Evolutionary conservation across 2,113 vertebrate genomes (phyloP).

Genomic region (Hepsetus odoe): DNA sequence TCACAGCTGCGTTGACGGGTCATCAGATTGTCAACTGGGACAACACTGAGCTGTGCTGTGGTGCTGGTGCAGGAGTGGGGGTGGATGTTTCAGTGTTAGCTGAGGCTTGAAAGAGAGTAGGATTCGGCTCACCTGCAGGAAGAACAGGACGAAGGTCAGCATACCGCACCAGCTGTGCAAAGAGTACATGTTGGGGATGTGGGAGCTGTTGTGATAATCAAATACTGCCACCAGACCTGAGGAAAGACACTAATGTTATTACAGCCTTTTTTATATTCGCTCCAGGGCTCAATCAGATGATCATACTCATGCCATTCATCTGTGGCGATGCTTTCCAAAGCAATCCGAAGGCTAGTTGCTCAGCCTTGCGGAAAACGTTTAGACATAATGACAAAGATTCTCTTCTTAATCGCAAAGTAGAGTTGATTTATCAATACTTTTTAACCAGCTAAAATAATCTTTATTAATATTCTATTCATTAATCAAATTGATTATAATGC

Average conservation of each 20-base stretch:
- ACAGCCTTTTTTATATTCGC: neutral
- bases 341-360: too few relatives aligned
- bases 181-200: conserved; percentile 85
- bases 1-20: neutral
- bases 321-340: too few relatives aligned
- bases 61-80: neutral
- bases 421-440: too few relatives aligned
- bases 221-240: conserved; percentile 85
- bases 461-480: too few relatives aligned
- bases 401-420: too few relatives aligned
- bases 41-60: too few relatives aligned
- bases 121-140: conserved; percentile 81
- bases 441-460: too few relatives aligned
- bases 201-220: conserved; percentile 75
- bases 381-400: too few relatives aligned
- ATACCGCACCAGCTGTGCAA: conserved; percentile 94
- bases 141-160: conserved; percentile 77
- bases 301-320: too few relatives aligned
- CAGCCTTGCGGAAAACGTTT: too few relatives aligned
- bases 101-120: neutral
- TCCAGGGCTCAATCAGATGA: neutral
- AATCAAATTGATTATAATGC: too few relatives aligned
- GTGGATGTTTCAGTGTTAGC: conserved; percentile 14
- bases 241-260: neutral
- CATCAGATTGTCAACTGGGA: too few relatives aligned